These are phyloP conservation scores for Zelostemma sp. DNA, from an alignment of 1,140 invertebrate species.

Conservation along the genomic window DNA sequence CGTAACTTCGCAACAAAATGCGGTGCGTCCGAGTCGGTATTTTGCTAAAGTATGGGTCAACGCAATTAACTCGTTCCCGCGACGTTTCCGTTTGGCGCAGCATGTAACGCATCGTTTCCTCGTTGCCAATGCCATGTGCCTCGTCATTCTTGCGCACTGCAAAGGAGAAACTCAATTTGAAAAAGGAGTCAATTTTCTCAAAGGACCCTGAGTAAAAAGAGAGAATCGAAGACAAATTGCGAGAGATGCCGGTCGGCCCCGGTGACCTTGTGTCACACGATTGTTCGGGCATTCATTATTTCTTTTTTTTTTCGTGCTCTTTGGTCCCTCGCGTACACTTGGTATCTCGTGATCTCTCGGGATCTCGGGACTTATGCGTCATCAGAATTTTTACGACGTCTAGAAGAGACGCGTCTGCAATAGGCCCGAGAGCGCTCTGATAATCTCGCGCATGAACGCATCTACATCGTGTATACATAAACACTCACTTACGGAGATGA, in stretches of 20 bases:
- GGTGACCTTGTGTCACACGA: conserved; percentile 1
- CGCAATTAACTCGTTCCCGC: not conserved
- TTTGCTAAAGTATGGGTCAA: not conserved
- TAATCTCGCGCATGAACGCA: not conserved
- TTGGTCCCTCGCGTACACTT: not conserved
- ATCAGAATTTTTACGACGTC: conserved; percentile 2
- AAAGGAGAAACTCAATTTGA: no score
- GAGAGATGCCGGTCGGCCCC: not conserved
- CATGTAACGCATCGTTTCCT: not conserved
- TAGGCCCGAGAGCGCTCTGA: conserved; percentile 1
- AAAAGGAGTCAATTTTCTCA: no score
- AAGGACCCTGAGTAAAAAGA: not conserved
- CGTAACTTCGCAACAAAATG: not conserved
- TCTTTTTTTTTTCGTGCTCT: conserved; percentile 1
- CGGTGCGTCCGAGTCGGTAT: not conserved
- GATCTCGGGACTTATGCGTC: not conserved
- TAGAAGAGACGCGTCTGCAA: not conserved
- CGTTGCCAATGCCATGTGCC: no score
- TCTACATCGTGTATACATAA: not conserved
- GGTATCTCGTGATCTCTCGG: not conserved
- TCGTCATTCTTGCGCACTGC: no score
- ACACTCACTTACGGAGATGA: not conserved
- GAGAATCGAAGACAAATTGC: conserved; percentile 1
- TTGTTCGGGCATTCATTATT: not conserved
- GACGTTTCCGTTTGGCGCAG: not conserved